Evolutionary conservation across 2,888 invertebrate species (phyloP).

Genomic region (Julus scanicus): DNA sequence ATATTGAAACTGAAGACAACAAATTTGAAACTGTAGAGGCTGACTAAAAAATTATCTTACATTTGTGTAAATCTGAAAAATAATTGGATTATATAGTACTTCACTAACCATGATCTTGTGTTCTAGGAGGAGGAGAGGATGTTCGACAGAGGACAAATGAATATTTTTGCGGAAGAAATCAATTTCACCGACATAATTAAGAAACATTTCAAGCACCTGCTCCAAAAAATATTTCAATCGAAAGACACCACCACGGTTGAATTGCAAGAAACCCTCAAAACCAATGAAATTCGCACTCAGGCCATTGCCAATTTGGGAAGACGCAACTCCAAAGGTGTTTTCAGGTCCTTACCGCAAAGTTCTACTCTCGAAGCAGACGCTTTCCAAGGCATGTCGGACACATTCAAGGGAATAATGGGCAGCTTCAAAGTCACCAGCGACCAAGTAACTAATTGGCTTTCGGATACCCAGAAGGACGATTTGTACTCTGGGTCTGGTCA

Average conservation of each 20-base stretch:
- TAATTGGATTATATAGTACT: too few relatives aligned
- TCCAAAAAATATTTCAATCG: constrained; percentile 54
- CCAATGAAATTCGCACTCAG: background rate
- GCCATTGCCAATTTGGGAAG: constrained; percentile 23
- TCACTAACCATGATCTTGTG: background rate
- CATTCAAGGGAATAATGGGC: constrained; percentile 56
- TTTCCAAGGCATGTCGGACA: constrained; percentile 55
- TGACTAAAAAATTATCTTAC: background rate
- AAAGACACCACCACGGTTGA: background rate
- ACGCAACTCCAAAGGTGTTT: background rate
- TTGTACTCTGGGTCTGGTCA: constrained; percentile 2
- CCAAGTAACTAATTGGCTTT: constrained; percentile 57
- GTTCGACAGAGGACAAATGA: constrained; percentile 75
- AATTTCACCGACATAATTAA: constrained; percentile 59
- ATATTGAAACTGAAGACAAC: too few relatives aligned
- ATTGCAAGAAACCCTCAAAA: background rate
- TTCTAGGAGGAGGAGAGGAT: constrained; percentile 70
- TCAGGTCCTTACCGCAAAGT: constrained; percentile 54
- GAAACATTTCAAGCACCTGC: constrained; percentile 55
- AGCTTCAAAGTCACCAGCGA: constrained; percentile 55
- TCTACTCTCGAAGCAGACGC: constrained; percentile 54
- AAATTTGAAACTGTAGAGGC: too few relatives aligned
- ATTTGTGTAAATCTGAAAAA: too few relatives aligned
- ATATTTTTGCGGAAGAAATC: constrained; percentile 72
- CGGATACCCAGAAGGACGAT: constrained; percentile 46